Evolutionary conservation across 2,888 invertebrate genomes (phyloP).

Genomic region (Glaucopsyche alexis): DNA sequence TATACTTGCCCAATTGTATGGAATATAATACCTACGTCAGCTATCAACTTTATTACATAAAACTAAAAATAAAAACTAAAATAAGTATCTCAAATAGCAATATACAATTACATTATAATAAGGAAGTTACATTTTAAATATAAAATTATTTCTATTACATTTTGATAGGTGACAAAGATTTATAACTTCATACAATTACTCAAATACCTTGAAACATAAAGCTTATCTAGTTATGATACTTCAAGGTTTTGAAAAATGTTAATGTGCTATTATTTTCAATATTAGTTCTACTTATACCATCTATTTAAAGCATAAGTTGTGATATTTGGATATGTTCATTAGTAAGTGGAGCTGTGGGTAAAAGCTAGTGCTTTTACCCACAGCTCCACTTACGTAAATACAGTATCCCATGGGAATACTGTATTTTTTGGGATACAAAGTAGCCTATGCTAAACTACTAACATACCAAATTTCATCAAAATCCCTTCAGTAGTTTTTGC

Average conservation of each 20-base stretch:
- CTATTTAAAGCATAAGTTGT: slow-evolving; percentile 5
- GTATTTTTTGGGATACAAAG: too few relatives aligned
- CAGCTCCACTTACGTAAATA: too few relatives aligned
- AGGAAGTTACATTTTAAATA: slow-evolving; percentile 4
- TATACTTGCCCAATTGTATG: not conserved
- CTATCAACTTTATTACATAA: slow-evolving; percentile 7
- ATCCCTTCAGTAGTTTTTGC: too few relatives aligned
- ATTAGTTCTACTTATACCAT: not conserved
- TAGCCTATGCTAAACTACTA: too few relatives aligned
- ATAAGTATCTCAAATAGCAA: not conserved
- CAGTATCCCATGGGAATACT: too few relatives aligned
- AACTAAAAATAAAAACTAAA: not conserved
- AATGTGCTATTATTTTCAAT: not conserved
- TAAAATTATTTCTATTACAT: not conserved
- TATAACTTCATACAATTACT: not conserved
- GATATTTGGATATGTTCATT: not conserved
- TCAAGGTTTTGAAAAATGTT: slow-evolving; percentile 1
- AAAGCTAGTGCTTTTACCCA: too few relatives aligned
- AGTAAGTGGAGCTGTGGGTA: too few relatives aligned
- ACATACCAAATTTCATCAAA: too few relatives aligned
- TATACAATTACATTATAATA: slow-evolving; percentile 10
- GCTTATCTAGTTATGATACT: not conserved
- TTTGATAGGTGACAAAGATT: slow-evolving; percentile 3
- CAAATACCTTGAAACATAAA: not conserved
- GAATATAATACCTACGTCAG: not conserved